These are phyloP conservation scores for Drosophila tanythrix DNA, from an alignment of 2,888 invertebrate genomes.

Conservation along the genomic window DNA sequence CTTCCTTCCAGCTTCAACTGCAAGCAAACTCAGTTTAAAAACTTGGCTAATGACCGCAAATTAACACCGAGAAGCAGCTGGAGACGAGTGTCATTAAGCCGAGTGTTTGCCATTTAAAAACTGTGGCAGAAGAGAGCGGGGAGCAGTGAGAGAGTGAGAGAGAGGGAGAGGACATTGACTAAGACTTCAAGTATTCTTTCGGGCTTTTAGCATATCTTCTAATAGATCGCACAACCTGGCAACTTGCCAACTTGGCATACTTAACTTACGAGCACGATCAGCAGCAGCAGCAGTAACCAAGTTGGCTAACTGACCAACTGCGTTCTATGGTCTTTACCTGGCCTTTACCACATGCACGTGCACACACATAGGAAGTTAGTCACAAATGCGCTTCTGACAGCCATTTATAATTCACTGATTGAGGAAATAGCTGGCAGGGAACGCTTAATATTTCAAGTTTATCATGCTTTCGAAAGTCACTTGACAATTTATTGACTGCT, in stretches of 20 bases:
- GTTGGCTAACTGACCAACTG: slow-evolving; percentile 23
- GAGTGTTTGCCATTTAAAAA: slow-evolving; percentile 64
- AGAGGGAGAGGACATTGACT: neutral
- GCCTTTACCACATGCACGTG: slow-evolving; percentile 7
- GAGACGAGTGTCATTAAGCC: slow-evolving; percentile 74
- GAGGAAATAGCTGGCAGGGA: slow-evolving; percentile 36
- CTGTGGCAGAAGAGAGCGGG: neutral
- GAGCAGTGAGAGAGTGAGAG: neutral
- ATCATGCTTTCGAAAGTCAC: slow-evolving; percentile 22
- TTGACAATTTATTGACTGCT: slow-evolving; percentile 10
- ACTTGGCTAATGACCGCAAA: slow-evolving; percentile 76
- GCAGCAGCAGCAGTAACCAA: slow-evolving; percentile 4
- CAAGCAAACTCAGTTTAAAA: slow-evolving; percentile 51
- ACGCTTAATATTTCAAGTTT: slow-evolving; percentile 23
- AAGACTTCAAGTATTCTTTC: slow-evolving; percentile 51
- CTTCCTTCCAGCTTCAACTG: slow-evolving; percentile 4
- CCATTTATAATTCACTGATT: slow-evolving; percentile 44
- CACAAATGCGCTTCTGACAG: slow-evolving; percentile 29
- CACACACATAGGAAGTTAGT: slow-evolving; percentile 8
- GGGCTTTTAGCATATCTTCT: slow-evolving; percentile 77
- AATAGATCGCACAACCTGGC: slow-evolving; percentile 65
- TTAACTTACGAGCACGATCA: slow-evolving; percentile 47
- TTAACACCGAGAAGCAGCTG: slow-evolving; percentile 67
- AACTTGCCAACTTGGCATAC: slow-evolving; percentile 54
- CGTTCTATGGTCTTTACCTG: slow-evolving; percentile 19